Evolutionary conservation across 2,113 vertebrate genomes (phyloP).

Genomic region (Scophthalmus maximus): DNA sequence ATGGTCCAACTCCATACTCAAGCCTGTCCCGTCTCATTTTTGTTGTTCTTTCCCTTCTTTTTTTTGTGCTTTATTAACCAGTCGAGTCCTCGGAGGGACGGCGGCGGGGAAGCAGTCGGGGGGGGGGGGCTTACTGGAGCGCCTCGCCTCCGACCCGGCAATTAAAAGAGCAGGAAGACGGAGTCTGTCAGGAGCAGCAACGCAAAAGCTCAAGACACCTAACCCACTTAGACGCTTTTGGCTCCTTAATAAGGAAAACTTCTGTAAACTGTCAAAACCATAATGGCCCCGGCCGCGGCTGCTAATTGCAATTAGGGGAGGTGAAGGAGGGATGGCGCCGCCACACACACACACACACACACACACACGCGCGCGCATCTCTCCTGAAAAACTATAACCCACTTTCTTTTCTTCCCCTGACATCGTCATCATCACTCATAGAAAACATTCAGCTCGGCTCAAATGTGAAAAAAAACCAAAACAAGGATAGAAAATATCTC

Average conservation of each 20-base stretch:
- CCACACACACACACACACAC: conserved; percentile 25
- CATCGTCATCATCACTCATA: too few relatives aligned
- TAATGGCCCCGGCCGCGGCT: conserved; percentile 68
- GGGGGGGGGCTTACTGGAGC: not conserved
- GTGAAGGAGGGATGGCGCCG: conserved; percentile 56
- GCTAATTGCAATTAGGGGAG: conserved; percentile 77
- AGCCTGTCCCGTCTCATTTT: not conserved
- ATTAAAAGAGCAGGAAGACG: conserved; percentile 72
- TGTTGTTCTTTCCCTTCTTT: too few relatives aligned
- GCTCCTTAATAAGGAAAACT: conserved; percentile 73
- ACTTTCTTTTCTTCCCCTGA: conserved; percentile 14
- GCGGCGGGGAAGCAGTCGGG: not conserved
- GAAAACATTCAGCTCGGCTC: not conserved
- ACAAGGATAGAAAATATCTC: not conserved
- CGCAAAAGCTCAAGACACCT: conserved; percentile 77
- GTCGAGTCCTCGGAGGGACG: conserved; percentile 67
- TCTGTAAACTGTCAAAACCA: conserved; percentile 80
- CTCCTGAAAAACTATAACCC: conserved; percentile 37
- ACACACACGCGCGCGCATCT: conserved; percentile 25
- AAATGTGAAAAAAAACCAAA: not conserved
- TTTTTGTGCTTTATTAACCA: conserved; percentile 63
- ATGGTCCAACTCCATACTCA: not conserved
- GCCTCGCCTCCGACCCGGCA: conserved; percentile 77
- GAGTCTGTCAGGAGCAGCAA: conserved; percentile 64
- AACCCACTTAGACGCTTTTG: conserved; percentile 79